A percentile compares a stretch with the other conserved stretches of the same genome.
These are phyloP conservation scores for Amniataba percoides DNA, from an alignment of 2,797 vertebrate species.

Conservation along the genomic window DNA sequence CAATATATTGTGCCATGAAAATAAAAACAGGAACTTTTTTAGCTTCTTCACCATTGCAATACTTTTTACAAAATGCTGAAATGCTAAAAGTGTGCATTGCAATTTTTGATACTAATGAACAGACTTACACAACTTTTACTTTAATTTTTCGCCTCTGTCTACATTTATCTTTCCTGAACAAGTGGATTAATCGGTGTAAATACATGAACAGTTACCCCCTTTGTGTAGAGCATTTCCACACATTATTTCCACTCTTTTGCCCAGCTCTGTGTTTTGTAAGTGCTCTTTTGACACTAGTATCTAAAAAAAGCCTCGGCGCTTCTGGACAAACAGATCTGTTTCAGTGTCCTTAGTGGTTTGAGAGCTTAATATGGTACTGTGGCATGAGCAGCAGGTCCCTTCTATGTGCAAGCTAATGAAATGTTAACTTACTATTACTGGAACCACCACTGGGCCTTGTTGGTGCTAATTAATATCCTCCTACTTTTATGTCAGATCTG, in stretches of 20 bases:
- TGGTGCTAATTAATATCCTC: constrained; percentile 67
- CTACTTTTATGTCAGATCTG: constrained; percentile 61
- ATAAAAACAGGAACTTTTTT: neutral
- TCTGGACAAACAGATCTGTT: constrained; percentile 39
- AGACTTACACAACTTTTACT: neutral
- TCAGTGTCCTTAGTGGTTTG: constrained; percentile 24
- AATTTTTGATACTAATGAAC: constrained; percentile 4
- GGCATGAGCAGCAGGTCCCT: neutral
- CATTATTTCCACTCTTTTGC: constrained; percentile 4
- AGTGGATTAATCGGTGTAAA: neutral
- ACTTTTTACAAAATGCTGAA: neutral
- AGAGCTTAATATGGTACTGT: constrained; percentile 16
- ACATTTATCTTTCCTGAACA: neutral
- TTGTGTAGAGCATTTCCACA: constrained; percentile 2
- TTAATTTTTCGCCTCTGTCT: neutral
- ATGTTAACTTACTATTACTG: constrained; percentile 37
- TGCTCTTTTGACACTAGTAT: constrained; percentile 32
- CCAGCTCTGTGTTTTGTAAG: constrained; percentile 28
- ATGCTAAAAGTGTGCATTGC: neutral
- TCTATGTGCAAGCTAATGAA: constrained; percentile 42
- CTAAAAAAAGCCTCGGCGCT: constrained; percentile 34
- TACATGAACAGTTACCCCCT: neutral
- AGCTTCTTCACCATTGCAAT: neutral
- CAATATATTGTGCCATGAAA: neutral
- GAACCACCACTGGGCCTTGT: constrained; percentile 43